Percentiles rank a stretch among this genome's conserved stretches.
These are phyloP conservation scores for Agriopis leucophaearia DNA, from an alignment of 2,888 invertebrate genomes.

Conservation along the genomic window DNA sequence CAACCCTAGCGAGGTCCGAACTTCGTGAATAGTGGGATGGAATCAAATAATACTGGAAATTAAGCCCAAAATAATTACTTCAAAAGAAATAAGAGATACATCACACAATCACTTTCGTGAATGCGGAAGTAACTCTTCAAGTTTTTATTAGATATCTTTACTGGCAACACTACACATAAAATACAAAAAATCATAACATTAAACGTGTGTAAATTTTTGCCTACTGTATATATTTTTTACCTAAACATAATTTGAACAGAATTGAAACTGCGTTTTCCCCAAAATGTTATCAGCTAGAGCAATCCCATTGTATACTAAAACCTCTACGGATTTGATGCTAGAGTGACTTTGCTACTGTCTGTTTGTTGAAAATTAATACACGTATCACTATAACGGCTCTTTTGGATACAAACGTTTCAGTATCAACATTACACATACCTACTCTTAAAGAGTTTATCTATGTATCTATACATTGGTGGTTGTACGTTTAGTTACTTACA, in stretches of 20 bases:
- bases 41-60: no score
- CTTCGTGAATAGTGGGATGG: background rate
- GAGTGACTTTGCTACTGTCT: constrained; percentile 25
- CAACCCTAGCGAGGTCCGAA: constrained; percentile 22
- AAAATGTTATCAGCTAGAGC: constrained; percentile 33
- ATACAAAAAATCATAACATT: no score
- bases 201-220: background rate
- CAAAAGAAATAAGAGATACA: no score
- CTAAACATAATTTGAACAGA: background rate
- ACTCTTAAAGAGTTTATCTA: no score
- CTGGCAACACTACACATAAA: no score
- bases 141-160: no score
- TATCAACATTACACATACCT: constrained; percentile 1
- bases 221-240: background rate
- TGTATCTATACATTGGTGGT: background rate
- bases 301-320: constrained; percentile 31
- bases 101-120: no score
- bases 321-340: constrained; percentile 39
- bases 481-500: background rate
- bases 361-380: constrained; percentile 18
- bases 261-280: constrained; percentile 27
- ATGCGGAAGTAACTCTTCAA: no score
- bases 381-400: constrained; percentile 4
- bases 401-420: constrained; percentile 3
- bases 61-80: no score